Evolutionary conservation across 1,140 invertebrate genomes (phyloP).

Genomic region (Tetragnatha versicolor): DNA sequence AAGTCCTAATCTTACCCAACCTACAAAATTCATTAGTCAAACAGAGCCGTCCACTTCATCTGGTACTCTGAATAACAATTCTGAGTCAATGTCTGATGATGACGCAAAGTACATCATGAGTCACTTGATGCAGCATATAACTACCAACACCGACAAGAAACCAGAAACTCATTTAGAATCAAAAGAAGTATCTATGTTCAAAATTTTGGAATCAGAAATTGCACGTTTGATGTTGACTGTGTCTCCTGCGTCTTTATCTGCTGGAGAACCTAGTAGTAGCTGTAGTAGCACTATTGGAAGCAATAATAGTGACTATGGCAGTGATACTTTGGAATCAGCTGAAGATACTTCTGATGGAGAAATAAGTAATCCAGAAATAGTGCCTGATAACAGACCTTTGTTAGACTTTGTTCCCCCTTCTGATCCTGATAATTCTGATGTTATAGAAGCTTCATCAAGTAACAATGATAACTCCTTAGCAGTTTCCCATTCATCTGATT

Average conservation of each 20-base stretch:
- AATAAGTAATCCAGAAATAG: slow-evolving; percentile 17
- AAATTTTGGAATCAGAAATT: slow-evolving; percentile 57
- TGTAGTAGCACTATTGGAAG: slow-evolving; percentile 57
- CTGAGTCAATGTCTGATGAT: slow-evolving; percentile 54
- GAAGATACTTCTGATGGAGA: slow-evolving; percentile 54
- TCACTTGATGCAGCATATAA: slow-evolving; percentile 57
- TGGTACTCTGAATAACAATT: slow-evolving; percentile 10
- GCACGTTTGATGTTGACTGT: slow-evolving; percentile 57
- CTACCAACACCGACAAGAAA: slow-evolving; percentile 33
- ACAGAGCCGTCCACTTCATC: background rate
- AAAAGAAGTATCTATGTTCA: slow-evolving; percentile 50
- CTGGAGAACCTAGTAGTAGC: slow-evolving; percentile 49
- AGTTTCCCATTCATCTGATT: background rate
- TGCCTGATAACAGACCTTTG: slow-evolving; percentile 12
- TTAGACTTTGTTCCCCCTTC: background rate
- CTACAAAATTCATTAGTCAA: background rate
- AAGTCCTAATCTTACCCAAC: background rate
- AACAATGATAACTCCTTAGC: background rate
- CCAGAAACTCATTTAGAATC: slow-evolving; percentile 9
- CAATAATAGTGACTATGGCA: slow-evolving; percentile 59
- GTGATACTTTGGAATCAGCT: slow-evolving; percentile 58
- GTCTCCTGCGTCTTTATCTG: slow-evolving; percentile 53
- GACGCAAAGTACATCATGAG: slow-evolving; percentile 57
- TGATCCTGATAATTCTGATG: background rate
- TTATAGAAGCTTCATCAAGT: background rate